A percentile compares a stretch with the other conserved stretches of the same genome.
These are phyloP conservation scores for Aramus guarauna DNA, from an alignment of 2,113 vertebrate genomes.

Conservation along the genomic window DNA sequence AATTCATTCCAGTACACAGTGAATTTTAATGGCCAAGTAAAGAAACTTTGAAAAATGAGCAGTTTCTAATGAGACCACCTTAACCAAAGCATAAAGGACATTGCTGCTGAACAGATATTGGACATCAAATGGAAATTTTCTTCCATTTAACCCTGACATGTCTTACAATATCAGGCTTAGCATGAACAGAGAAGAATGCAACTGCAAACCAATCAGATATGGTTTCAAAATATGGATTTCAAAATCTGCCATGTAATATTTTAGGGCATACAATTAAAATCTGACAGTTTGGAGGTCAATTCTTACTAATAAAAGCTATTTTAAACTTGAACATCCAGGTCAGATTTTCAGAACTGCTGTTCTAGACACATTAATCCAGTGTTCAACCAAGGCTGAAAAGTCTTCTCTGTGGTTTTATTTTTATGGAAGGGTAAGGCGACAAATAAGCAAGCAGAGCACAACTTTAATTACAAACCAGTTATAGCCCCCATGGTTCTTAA, in stretches of 20 bases:
- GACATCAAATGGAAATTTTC: not conserved
- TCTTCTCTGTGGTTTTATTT: not conserved
- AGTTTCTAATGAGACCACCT: not conserved
- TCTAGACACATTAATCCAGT: not conserved
- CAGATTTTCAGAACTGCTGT: not conserved
- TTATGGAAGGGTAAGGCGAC: not conserved
- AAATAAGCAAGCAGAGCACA: not conserved
- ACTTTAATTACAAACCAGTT: not conserved
- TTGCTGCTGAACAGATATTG: not conserved
- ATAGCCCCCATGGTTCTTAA: not conserved
- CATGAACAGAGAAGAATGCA: not conserved
- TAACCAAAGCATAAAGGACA: not conserved
- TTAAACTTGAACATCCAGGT: not conserved
- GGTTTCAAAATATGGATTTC: not conserved
- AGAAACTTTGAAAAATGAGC: not conserved
- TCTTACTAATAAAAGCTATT: not conserved
- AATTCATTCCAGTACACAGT: not conserved
- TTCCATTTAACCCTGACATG: not conserved
- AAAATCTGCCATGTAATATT: not conserved
- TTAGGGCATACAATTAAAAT: not conserved
- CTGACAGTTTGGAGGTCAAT: not conserved
- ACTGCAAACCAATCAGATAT: not conserved
- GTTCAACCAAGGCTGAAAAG: not conserved
- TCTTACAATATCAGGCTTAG: not conserved
- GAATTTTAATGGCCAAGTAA: not conserved